A percentile compares a stretch with the other conserved stretches of the same genome.
Evolutionary conservation across 2,888 invertebrate genomes (phyloP).

Genomic region (Deilephila elpenor): DNA sequence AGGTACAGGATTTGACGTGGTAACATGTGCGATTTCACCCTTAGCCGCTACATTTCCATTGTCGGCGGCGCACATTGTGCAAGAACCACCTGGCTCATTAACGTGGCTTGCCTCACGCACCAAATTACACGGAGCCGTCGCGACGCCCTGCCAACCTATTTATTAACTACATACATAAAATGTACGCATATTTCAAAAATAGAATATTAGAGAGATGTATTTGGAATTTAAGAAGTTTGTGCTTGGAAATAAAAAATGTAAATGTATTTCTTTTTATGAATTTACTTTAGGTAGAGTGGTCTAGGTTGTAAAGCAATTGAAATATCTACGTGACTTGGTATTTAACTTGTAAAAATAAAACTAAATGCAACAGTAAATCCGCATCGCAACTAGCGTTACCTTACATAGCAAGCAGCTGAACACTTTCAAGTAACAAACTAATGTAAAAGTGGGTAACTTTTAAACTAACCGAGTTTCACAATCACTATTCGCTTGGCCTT

Average conservation of each 20-base stretch:
- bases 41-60: conserved; percentile 59
- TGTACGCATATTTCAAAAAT: neutral
- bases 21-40: conserved; percentile 57
- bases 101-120: conserved; percentile 53
- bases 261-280: too few species aligned
- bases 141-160: neutral
- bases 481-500: conserved; percentile 15
- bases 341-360: neutral
- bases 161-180: neutral
- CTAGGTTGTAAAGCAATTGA: neutral
- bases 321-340: neutral
- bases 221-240: too few species aligned
- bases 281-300: too few species aligned
- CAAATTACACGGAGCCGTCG: conserved; percentile 48
- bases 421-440: conserved; percentile 4
- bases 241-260: too few species aligned
- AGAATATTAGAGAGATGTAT: neutral
- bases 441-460: conserved; percentile 26
- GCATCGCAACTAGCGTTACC: conserved; percentile 25
- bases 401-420: conserved; percentile 5
- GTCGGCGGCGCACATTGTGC: conserved; percentile 70
- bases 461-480: conserved; percentile 11
- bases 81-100: conserved; percentile 80
- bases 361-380: neutral
- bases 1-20: conserved; percentile 4